A percentile compares a stretch with the other conserved stretches of the same genome.
Evolutionary conservation across 2,797 vertebrate species (phyloP).

Genomic region (Myotis pilosus): DNA sequence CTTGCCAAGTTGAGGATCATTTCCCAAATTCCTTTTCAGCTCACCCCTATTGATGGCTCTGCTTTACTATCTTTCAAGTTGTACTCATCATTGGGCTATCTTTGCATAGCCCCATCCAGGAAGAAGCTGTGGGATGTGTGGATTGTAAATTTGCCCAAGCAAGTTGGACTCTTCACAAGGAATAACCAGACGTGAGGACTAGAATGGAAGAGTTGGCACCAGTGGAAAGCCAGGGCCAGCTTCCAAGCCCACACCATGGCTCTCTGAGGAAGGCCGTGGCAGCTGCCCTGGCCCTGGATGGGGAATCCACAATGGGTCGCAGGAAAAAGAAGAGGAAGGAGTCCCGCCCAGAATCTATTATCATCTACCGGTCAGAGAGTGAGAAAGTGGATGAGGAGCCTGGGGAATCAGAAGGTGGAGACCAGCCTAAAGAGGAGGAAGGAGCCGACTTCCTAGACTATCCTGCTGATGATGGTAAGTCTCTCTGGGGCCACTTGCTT

Average conservation of each 20-base stretch:
- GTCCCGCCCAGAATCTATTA: conserved; percentile 94
- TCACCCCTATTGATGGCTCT: neutral
- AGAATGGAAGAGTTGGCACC: conserved; percentile 75
- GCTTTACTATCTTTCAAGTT: conserved; percentile 13
- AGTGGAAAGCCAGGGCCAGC: conserved; percentile 84
- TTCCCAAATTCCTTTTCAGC: neutral
- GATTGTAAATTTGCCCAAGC: neutral
- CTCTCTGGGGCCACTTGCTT: neutral
- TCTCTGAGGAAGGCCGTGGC: conserved; percentile 87
- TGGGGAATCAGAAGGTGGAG: conserved; percentile 86
- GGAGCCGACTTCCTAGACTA: conserved; percentile 93
- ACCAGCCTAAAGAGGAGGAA: conserved; percentile 90
- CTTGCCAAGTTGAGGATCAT: neutral
- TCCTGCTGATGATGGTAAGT: conserved; percentile 90
- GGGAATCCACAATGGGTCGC: conserved; percentile 86
- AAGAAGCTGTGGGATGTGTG: conserved; percentile 32
- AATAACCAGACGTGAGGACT: neutral
- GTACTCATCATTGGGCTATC: too few species aligned
- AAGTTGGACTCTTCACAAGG: neutral
- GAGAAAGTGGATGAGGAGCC: conserved; percentile 90
- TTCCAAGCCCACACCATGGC: conserved; percentile 86
- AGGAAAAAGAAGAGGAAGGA: conserved; percentile 95
- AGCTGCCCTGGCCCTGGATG: conserved; percentile 85
- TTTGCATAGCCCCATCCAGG: neutral
- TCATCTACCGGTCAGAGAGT: conserved; percentile 94